A percentile compares a stretch with the other conserved stretches of the same genome.
These are phyloP conservation scores for Cremastinae sp. DNA, from an alignment of 2,888 invertebrate genomes.

Conservation along the genomic window DNA sequence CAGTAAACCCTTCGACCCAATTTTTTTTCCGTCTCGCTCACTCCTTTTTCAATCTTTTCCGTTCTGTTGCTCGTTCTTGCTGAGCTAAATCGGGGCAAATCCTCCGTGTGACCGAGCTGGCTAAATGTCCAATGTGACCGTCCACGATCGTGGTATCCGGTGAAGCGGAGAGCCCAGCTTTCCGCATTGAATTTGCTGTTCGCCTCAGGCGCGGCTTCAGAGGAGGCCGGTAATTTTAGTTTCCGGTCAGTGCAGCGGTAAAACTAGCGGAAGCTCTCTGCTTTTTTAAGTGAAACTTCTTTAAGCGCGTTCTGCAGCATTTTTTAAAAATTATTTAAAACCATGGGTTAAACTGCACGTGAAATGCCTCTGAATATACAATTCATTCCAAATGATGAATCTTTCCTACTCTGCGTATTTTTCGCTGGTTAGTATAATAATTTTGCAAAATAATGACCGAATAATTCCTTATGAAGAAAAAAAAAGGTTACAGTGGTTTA, in stretches of 20 bases:
- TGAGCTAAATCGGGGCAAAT: constrained; percentile 30
- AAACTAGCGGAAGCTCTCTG: constrained; percentile 46
- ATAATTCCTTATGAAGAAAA: too few relatives aligned
- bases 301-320: too few relatives aligned
- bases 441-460: too few relatives aligned
- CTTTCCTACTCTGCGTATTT: too few relatives aligned
- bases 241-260: constrained; percentile 53
- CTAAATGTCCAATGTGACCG: constrained; percentile 45
- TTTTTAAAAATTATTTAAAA: too few relatives aligned
- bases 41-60: constrained; percentile 22
- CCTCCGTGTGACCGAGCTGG: constrained; percentile 43
- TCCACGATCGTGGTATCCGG: constrained; percentile 47
- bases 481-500: too few relatives aligned
- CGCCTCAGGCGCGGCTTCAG: constrained; percentile 27
- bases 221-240: constrained; percentile 55
- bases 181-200: constrained; percentile 60
- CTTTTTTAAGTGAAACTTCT: too few relatives aligned
- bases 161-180: constrained; percentile 35
- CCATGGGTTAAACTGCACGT: too few relatives aligned
- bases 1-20: constrained; percentile 20
- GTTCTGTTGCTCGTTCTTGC: constrained; percentile 33
- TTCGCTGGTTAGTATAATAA: too few relatives aligned
- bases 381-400: too few relatives aligned
- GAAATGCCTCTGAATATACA: too few relatives aligned
- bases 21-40: constrained; percentile 43